phyloP scores from a whole-genome alignment of 2,797 vertebrate species.

The Lycodopsis pacificus region DNA sequence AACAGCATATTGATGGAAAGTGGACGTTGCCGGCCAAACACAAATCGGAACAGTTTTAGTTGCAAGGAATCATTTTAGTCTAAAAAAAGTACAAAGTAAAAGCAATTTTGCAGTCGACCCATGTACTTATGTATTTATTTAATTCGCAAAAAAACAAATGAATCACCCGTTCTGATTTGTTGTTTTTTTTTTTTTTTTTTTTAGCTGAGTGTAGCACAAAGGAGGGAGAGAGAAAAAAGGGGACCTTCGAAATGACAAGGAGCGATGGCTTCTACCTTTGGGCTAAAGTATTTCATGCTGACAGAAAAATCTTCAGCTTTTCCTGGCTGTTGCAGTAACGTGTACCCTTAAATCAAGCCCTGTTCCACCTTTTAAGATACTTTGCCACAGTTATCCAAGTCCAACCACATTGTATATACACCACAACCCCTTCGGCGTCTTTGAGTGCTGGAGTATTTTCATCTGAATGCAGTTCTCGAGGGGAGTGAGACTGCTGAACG shows the following conservation, averaged over 20 bases:
- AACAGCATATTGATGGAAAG: neutral
- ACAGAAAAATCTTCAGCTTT: conserved; percentile 45
- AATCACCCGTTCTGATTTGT: neutral
- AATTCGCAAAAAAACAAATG: neutral
- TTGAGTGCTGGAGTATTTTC: conserved; percentile 68
- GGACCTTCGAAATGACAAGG: conserved; percentile 35
- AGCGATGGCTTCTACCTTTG: conserved; percentile 38
- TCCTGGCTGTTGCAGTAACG: conserved; percentile 21
- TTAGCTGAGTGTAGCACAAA: neutral
- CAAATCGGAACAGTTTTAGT: neutral
- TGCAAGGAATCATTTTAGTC: neutral
- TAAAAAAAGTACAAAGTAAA: neutral
- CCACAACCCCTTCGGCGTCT: conserved; percentile 39
- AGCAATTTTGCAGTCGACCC: neutral
- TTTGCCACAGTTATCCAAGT: conserved; percentile 43
- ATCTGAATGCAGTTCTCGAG: conserved; percentile 66
- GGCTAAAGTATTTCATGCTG: conserved; percentile 42
- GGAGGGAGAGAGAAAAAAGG: conserved; percentile 8
- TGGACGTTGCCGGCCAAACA: neutral
- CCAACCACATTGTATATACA: conserved; percentile 33
- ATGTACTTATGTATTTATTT: neutral
- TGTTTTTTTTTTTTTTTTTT: too few relatives aligned
- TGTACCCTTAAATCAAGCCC: conserved; percentile 49
- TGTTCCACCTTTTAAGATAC: conserved; percentile 28
- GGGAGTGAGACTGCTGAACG: conserved; percentile 57